phyloP scores from a whole-genome alignment of 2,888 invertebrate genomes.

The Colostygia pectinataria region DNA sequence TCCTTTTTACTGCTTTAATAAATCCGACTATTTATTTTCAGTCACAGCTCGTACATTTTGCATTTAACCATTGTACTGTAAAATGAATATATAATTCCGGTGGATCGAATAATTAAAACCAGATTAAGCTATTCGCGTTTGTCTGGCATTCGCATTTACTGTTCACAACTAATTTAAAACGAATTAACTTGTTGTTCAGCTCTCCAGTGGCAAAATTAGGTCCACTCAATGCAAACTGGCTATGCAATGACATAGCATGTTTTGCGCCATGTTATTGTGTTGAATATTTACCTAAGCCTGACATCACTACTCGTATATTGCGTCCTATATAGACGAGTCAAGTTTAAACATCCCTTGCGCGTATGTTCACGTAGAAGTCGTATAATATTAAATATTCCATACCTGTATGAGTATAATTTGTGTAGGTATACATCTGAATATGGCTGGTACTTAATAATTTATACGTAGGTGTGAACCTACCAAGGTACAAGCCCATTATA shows the following conservation, averaged over 20 bases:
- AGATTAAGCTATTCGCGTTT: constrained; percentile 28
- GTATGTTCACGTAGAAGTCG: constrained; percentile 27
- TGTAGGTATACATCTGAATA: constrained; percentile 30
- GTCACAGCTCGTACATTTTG: constrained; percentile 1
- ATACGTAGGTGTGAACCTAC: constrained; percentile 45
- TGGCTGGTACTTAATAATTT: constrained; percentile 49
- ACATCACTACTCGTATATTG: not conserved
- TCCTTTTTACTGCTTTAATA: constrained; percentile 31
- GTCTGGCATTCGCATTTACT: constrained; percentile 23
- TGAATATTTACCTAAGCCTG: constrained; percentile 9
- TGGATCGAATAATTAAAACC: constrained; percentile 28
- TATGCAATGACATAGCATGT: constrained; percentile 14
- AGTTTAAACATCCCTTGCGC: constrained; percentile 12
- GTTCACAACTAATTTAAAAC: constrained; percentile 31
- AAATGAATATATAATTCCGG: constrained; percentile 22
- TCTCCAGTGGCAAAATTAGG: constrained; percentile 25
- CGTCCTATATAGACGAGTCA: constrained; percentile 4
- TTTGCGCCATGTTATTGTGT: constrained; percentile 18
- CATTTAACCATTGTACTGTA: constrained; percentile 11
- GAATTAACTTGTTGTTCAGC: constrained; percentile 27
- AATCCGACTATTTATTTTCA: constrained; percentile 21
- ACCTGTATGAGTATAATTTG: constrained; percentile 26
- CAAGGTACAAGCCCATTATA: constrained; percentile 48
- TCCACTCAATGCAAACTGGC: constrained; percentile 25
- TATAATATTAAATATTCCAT: constrained; percentile 25